phyloP scores from a whole-genome alignment of 2,113 vertebrate genomes.

The Polyodon spathula region DNA sequence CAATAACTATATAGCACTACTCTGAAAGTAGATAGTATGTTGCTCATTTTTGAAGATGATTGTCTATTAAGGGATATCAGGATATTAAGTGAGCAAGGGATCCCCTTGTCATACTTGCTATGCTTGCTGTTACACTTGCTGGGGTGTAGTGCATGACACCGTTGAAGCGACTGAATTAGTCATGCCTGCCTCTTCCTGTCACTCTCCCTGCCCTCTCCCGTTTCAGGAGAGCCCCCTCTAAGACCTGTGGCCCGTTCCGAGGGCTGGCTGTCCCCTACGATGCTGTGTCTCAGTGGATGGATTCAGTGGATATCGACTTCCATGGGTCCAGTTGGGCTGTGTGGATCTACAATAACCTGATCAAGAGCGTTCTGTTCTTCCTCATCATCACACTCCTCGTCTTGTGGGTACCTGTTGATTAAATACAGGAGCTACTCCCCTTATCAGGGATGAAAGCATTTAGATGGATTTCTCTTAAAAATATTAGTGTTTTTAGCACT shows the following conservation, averaged over 20 bases:
- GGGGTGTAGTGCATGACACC: too few species aligned
- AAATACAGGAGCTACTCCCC: neutral
- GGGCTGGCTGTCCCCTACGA: constrained; percentile 60
- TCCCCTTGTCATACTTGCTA: too few species aligned
- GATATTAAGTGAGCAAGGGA: too few species aligned
- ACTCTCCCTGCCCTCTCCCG: neutral
- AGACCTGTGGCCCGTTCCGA: constrained; percentile 78
- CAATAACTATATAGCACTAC: neutral
- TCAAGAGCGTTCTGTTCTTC: constrained; percentile 77
- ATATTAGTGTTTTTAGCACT: neutral
- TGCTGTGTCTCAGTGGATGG: constrained; percentile 64
- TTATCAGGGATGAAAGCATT: neutral
- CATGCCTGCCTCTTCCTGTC: neutral
- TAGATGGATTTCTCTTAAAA: neutral
- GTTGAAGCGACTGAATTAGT: neutral
- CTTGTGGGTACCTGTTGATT: constrained; percentile 61
- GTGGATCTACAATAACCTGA: constrained; percentile 78
- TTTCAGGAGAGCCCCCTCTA: constrained; percentile 69
- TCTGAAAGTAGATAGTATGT: neutral
- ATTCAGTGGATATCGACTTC: constrained; percentile 22
- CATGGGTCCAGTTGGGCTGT: constrained; percentile 52
- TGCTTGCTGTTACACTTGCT: too few species aligned
- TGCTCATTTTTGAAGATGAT: too few species aligned
- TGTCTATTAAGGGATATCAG: too few species aligned
- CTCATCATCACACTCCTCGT: constrained; percentile 63